Base-by-base conservation (phyloP, 2,888 invertebrate genomes). In the Nymphalis polychloros region DNA sequence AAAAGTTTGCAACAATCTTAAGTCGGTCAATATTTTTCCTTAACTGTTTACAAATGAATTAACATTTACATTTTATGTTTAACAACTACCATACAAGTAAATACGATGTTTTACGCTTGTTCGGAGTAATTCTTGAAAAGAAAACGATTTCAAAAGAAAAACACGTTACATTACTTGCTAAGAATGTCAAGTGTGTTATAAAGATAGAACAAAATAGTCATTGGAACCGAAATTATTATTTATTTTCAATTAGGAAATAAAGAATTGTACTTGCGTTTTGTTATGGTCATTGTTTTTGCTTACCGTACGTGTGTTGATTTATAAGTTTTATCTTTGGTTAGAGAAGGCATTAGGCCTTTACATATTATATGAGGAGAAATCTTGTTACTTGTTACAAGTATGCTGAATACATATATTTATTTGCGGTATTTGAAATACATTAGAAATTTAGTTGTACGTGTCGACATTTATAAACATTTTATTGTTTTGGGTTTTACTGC, bases 351-450 rank as follows among this genome's bases (percentile, higher is more conserved):
- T 10, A 52, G 46, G 52, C 55, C 66, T 70, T 65, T 52, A 59
- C 60, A 69, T 66, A 68, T 57, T 60, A 63, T 63, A 63, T 66
- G 71, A 61, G 16, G 69, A 68, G 65, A 71, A 69, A 71, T 63
- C 65, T 55, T 20, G 47, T 49, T 31, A 64, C 65, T 55, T 20
- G 47, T 49, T 31, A 64, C 57, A 17, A 63, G 62, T 68, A 62
- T 47, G 46, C 46, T 65, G 31, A 64, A 64, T 59, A 41, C 46
- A 41, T 41, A 35, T 41, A n/a, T 19, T 8, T 57, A 19, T 57
- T 57, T 57, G 19, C n/a, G 13, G 53, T 17, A 31, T 50, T 35
- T 41, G 53, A 35, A 27, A 53, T 60, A 46, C 41, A 59, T 48
- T 55, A 48, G 61, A 61, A 60, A 53, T 49, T n/a, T 31, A 35